phyloP scores from a whole-genome alignment of 2,888 invertebrate genomes.

The Sesia bembeciformis region DNA sequence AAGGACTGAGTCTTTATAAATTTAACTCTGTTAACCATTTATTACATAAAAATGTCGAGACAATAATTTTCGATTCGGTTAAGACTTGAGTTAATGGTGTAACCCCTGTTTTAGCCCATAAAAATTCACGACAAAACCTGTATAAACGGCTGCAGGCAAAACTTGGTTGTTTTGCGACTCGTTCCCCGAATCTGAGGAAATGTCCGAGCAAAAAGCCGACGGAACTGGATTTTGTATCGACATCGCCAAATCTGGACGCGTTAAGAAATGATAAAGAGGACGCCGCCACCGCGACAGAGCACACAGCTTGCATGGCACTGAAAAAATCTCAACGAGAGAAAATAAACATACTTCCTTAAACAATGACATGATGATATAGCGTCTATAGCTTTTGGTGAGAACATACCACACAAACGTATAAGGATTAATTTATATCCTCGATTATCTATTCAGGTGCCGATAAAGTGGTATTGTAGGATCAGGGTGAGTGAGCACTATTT shows the following conservation, averaged over 20 bases:
- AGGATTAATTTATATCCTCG: constrained; percentile 14
- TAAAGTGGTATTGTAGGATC: constrained; percentile 15
- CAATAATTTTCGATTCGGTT: constrained; percentile 35
- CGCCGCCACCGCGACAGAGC: constrained; percentile 40
- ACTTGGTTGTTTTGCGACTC: constrained; percentile 55
- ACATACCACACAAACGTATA: constrained; percentile 4
- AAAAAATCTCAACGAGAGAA: constrained; percentile 31
- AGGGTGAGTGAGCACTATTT: constrained; percentile 23
- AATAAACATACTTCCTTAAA: constrained; percentile 27
- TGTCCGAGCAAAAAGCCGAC: constrained; percentile 61
- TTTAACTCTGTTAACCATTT: constrained; percentile 6
- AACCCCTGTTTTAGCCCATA: constrained; percentile 50
- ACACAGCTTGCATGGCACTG: constrained; percentile 26
- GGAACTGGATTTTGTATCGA: constrained; percentile 70
- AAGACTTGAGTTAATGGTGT: constrained; percentile 46
- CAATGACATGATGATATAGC: constrained; percentile 19
- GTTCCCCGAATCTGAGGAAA: constrained; percentile 71
- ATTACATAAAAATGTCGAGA: constrained; percentile 12
- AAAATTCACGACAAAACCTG: constrained; percentile 70
- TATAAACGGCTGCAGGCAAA: constrained; percentile 64
- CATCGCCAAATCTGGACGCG: constrained; percentile 69
- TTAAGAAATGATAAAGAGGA: constrained; percentile 69
- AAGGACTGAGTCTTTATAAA: too few species aligned
- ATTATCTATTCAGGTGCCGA: constrained; percentile 14
- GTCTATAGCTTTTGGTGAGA: constrained; percentile 8